A percentile compares a stretch with the other conserved stretches of the same genome.
Evolutionary conservation across 2,797 vertebrate species (phyloP).

Genomic region (Rhinichthys osculus): DNA sequence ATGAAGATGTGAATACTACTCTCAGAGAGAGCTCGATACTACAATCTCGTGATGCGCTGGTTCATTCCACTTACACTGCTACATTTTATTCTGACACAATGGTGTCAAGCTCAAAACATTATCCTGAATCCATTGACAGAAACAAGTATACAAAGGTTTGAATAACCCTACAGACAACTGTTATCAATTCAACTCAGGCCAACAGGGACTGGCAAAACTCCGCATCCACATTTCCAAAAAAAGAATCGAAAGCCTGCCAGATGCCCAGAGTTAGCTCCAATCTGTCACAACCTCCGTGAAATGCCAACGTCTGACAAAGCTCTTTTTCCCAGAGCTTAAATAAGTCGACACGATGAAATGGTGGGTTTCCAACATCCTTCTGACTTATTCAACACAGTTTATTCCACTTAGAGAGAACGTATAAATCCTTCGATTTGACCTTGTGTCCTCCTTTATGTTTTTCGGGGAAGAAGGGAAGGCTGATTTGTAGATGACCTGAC

Average conservation of each 20-base stretch:
- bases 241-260: conserved; percentile 67
- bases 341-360: conserved; percentile 84
- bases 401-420: conserved; percentile 73
- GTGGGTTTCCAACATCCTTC: conserved; percentile 76
- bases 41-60: conserved; percentile 5
- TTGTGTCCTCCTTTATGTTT: conserved; percentile 73
- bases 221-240: conserved; percentile 49
- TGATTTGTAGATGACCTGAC: conserved; percentile 21
- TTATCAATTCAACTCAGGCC: conserved; percentile 73
- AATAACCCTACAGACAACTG: conserved; percentile 74
- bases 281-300: conserved; percentile 81
- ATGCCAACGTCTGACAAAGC: conserved; percentile 78
- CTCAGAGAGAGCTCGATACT: not conserved
- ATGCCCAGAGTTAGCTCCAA: conserved; percentile 70
- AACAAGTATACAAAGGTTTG: conserved; percentile 69
- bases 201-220: conserved; percentile 58
- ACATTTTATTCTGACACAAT: conserved; percentile 57
- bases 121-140: conserved; percentile 68
- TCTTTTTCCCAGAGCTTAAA: conserved; percentile 80
- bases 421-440: conserved; percentile 79
- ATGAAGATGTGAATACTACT: conserved; percentile 23
- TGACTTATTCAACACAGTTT: conserved; percentile 72
- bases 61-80: conserved; percentile 10
- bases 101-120: conserved; percentile 46
- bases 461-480: conserved; percentile 67